phyloP scores from a whole-genome alignment of 1,140 invertebrate genomes.

The Drosophila serrata region DNA sequence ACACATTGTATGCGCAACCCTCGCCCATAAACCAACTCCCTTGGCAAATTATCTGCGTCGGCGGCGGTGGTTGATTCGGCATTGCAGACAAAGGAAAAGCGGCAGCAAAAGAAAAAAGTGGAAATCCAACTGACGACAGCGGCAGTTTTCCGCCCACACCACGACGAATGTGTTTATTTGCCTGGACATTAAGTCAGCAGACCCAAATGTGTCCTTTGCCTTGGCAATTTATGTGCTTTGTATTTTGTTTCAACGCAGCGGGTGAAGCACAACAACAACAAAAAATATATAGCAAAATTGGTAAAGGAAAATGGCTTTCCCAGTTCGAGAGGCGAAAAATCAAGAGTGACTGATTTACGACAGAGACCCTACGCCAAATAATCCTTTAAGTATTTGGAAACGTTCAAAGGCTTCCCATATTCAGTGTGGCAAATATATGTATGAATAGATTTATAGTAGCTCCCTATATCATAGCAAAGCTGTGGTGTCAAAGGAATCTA shows the following conservation, averaged over 20 bases:
- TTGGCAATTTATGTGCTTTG: slow-evolving; percentile 53
- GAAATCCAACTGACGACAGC: slow-evolving; percentile 75
- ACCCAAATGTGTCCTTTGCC: slow-evolving; percentile 51
- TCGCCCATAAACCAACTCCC: slow-evolving; percentile 49
- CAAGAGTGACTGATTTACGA: slow-evolving; percentile 27
- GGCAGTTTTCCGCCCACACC: slow-evolving; percentile 38
- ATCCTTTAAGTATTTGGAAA: slow-evolving; percentile 35
- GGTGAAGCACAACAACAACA: background rate
- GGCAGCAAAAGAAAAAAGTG: slow-evolving; percentile 51
- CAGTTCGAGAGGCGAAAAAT: slow-evolving; percentile 27
- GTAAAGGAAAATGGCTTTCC: slow-evolving; percentile 15
- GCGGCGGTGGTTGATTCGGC: slow-evolving; percentile 75
- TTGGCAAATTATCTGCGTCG: slow-evolving; percentile 79
- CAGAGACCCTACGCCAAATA: slow-evolving; percentile 10
- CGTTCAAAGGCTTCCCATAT: slow-evolving; percentile 4
- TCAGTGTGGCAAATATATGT: background rate
- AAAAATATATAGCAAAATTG: slow-evolving; percentile 20
- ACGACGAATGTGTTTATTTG: slow-evolving; percentile 65
- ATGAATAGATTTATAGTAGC: background rate
- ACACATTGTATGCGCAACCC: slow-evolving; percentile 4
- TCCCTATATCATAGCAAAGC: background rate
- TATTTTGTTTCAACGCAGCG: slow-evolving; percentile 47
- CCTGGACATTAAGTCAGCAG: slow-evolving; percentile 53
- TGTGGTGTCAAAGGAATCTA: slow-evolving; percentile 47
- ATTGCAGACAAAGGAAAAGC: slow-evolving; percentile 59